Percentiles rank a stretch among this genome's conserved stretches.
These are phyloP conservation scores for Gallinago paraguaiae DNA, from an alignment of 2,113 vertebrate species.

Conservation along the genomic window DNA sequence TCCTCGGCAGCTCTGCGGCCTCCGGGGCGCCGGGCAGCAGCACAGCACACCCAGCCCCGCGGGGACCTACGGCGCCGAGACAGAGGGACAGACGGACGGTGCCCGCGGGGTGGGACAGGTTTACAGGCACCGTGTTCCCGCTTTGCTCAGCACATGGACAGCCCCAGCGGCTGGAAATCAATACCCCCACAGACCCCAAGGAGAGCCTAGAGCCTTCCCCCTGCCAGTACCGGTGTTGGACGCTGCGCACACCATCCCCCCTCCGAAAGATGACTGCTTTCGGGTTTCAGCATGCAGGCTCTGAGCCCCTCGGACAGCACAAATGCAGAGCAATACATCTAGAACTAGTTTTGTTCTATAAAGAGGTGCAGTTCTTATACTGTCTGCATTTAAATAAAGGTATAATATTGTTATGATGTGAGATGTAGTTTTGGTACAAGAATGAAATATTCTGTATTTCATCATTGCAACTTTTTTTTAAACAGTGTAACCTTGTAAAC, in stretches of 20 bases:
- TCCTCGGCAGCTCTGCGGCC: rapidly evolving
- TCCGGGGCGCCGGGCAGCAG: rapidly evolving
- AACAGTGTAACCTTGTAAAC: conserved; percentile 16
- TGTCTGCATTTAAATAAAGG: conserved; percentile 2
- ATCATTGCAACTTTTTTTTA: conserved; percentile 9
- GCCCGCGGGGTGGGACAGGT: not conserved
- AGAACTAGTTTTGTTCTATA: not conserved
- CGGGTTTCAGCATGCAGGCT: not conserved
- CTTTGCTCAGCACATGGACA: not conserved
- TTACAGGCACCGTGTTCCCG: not conserved
- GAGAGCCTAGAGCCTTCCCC: not conserved
- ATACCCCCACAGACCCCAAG: not conserved
- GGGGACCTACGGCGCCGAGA: not conserved
- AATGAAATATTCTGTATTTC: conserved; percentile 37
- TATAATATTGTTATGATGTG: not conserved
- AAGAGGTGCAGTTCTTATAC: not conserved
- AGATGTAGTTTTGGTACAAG: conserved; percentile 54
- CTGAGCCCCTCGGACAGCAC: not conserved
- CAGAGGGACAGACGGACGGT: not conserved
- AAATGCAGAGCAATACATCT: not conserved
- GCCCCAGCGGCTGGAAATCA: too few species aligned
- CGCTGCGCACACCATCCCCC: not conserved
- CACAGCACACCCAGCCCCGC: not conserved
- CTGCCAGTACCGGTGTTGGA: not conserved
- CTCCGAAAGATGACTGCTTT: not conserved